Percentiles rank a stretch among this genome's conserved stretches.
Evolutionary conservation across 2,113 vertebrate species (phyloP).

Genomic region (Garra rufa): DNA sequence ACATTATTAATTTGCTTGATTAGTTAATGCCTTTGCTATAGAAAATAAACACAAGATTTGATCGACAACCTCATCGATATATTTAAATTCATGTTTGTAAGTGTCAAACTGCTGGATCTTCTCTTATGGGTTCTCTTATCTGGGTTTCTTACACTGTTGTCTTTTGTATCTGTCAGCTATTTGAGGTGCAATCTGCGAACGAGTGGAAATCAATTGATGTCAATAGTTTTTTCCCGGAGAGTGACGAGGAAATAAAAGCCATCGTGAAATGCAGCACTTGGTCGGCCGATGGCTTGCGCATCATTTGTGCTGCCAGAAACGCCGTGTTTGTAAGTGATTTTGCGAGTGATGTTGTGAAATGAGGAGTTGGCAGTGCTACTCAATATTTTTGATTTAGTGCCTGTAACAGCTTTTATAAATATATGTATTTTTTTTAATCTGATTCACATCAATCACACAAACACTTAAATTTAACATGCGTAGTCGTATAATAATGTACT

Average conservation of each 20-base stretch:
- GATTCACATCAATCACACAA: neutral
- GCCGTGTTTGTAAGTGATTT: conserved; percentile 84
- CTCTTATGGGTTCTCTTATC: neutral
- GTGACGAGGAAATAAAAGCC: conserved; percentile 79
- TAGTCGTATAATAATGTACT: neutral
- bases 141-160: neutral
- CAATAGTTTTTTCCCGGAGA: conserved; percentile 74
- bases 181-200: conserved; percentile 82
- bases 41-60: neutral
- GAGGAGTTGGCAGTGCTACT: neutral
- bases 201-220: conserved; percentile 85
- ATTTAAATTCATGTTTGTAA: neutral
- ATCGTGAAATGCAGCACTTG: conserved; percentile 89
- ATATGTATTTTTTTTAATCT: neutral
- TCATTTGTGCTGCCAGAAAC: conserved; percentile 87
- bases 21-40: neutral
- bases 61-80: neutral
- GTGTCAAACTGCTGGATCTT: neutral
- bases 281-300: conserved; percentile 79
- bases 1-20: too few relatives aligned
- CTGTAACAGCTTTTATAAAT: neutral
- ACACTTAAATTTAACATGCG: neutral
- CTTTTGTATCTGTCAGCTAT: conserved; percentile 78
- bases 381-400: neutral
- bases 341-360: conserved; percentile 14